These are phyloP conservation scores for Parnassius orleans DNA, from an alignment of 2,888 invertebrate species.

Conservation along the genomic window DNA sequence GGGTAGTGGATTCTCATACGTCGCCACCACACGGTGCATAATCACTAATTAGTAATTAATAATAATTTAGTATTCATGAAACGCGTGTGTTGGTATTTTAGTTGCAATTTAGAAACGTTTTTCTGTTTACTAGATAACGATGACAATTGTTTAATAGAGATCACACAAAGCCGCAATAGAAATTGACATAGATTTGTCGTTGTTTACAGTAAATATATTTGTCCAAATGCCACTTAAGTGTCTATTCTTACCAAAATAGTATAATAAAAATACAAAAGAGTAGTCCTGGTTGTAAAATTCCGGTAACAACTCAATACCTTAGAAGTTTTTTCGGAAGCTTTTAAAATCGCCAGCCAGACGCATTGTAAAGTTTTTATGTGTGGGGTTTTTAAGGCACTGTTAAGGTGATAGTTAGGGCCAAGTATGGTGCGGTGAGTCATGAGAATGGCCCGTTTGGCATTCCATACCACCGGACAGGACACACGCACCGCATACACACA, in stretches of 20 bases:
- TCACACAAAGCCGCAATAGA: constrained; percentile 7
- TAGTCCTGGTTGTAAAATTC: constrained; percentile 8
- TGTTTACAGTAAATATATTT: constrained; percentile 23
- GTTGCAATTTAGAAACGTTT: too few relatives aligned
- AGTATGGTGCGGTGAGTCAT: constrained; percentile 63
- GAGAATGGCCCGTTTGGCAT: constrained; percentile 53
- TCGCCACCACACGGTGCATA: too few relatives aligned
- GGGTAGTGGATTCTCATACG: too few relatives aligned
- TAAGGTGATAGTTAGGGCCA: constrained; percentile 43
- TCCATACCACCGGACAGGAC: constrained; percentile 65
- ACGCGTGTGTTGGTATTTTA: too few relatives aligned
- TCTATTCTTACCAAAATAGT: constrained; percentile 10
- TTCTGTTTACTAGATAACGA: background rate
- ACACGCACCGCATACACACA: constrained; percentile 39
- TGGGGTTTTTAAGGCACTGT: constrained; percentile 40
- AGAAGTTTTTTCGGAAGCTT: constrained; percentile 10
- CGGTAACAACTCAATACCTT: constrained; percentile 15
- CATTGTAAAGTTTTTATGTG: constrained; percentile 9
- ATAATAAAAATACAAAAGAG: constrained; percentile 10
- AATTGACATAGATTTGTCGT: constrained; percentile 1
- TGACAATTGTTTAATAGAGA: constrained; percentile 10
- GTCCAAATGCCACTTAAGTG: constrained; percentile 10
- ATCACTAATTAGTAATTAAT: too few relatives aligned
- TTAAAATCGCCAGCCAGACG: constrained; percentile 10
- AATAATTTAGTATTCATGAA: too few relatives aligned